A percentile compares a stretch with the other conserved stretches of the same genome.
Evolutionary conservation across 2,888 invertebrate species (phyloP).

Genomic region (Acheta domesticus): DNA sequence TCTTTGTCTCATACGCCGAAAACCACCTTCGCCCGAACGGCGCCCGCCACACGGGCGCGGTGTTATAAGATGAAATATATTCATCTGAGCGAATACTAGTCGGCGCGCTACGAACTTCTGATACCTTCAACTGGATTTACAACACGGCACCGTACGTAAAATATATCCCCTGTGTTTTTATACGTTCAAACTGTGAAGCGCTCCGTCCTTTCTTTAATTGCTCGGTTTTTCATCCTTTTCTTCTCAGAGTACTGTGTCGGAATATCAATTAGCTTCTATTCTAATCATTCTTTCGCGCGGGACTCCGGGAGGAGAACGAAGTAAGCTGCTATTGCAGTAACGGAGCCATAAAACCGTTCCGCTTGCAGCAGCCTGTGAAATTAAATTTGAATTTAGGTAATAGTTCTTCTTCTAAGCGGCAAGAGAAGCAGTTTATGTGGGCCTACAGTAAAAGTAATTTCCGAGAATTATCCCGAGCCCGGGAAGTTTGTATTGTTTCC

Average conservation of each 20-base stretch:
- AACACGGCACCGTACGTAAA: background rate
- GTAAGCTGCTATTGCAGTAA: constrained; percentile 3
- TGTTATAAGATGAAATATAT: too few relatives aligned
- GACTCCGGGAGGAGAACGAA: constrained; percentile 18
- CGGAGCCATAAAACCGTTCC: constrained; percentile 18
- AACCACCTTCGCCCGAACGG: too few relatives aligned
- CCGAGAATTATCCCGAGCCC: background rate
- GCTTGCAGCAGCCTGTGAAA: constrained; percentile 18
- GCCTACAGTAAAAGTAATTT: constrained; percentile 1
- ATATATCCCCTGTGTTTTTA: background rate
- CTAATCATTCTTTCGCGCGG: background rate
- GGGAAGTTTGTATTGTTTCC: constrained; percentile 18
- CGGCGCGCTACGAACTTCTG: too few relatives aligned
- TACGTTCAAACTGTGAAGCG: background rate
- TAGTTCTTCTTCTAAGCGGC: constrained; percentile 10
- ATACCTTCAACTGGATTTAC: too few relatives aligned
- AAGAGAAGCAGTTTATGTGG: constrained; percentile 12
- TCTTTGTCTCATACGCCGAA: too few relatives aligned
- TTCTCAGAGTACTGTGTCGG: constrained; percentile 3
- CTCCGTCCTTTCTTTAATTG: background rate
- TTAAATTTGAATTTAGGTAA: constrained; percentile 18
- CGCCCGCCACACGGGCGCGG: too few relatives aligned
- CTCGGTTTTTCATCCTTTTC: background rate
- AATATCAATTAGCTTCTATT: constrained; percentile 7
- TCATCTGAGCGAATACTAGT: too few relatives aligned